phyloP scores from a whole-genome alignment of 2,113 vertebrate genomes.

The Callaeas wilsoni region DNA sequence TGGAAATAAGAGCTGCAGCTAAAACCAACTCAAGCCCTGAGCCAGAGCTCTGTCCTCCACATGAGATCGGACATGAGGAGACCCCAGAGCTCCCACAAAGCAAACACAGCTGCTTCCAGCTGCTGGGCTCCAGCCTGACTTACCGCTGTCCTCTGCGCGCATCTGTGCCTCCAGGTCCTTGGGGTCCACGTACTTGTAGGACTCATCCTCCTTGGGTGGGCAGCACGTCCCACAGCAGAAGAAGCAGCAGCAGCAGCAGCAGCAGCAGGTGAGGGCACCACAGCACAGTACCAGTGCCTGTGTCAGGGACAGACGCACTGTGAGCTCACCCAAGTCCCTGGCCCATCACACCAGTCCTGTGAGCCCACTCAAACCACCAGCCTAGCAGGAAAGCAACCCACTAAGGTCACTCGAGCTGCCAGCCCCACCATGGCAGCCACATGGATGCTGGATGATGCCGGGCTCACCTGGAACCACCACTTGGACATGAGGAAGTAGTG shows the following conservation, averaged over 20 bases:
- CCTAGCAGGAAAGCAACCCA: neutral
- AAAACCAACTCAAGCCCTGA: accelerated
- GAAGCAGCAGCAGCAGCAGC: conserved; percentile 90
- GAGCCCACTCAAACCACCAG: neutral
- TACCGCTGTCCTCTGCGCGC: conserved; percentile 74
- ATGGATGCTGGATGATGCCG: accelerated
- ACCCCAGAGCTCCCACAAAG: too few relatives aligned
- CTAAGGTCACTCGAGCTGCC: accelerated
- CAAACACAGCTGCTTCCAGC: neutral
- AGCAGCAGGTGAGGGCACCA: conserved; percentile 81
- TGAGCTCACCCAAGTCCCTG: neutral
- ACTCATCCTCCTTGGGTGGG: conserved; percentile 77
- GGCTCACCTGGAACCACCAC: conserved; percentile 93
- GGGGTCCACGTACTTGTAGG: conserved; percentile 79
- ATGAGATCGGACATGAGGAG: accelerated
- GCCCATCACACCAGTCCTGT: neutral
- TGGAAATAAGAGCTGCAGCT: neutral
- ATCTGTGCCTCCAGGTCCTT: conserved; percentile 85
- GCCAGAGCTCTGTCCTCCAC: neutral
- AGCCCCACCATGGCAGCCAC: accelerated
- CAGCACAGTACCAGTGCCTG: conserved; percentile 82
- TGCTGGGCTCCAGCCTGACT: neutral
- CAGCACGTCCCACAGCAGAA: conserved; percentile 87
- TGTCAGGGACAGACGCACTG: accelerated
- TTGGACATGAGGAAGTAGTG: conserved; percentile 91